phyloP scores from a whole-genome alignment of 2,888 invertebrate genomes.

The Pheosia tremula region DNA sequence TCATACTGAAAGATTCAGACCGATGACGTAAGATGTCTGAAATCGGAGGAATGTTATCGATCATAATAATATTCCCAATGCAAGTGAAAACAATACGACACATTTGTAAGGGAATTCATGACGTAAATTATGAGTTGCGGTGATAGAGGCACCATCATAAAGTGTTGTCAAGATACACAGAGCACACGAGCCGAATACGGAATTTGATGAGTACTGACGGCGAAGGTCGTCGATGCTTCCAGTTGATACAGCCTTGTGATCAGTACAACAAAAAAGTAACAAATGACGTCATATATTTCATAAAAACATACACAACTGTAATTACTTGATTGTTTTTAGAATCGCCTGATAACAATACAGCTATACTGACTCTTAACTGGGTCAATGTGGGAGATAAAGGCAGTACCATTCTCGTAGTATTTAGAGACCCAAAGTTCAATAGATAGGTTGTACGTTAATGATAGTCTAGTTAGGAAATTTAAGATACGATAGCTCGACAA shows the following conservation, averaged over 20 bases:
- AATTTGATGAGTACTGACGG: conserved; percentile 12
- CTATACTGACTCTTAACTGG: background rate
- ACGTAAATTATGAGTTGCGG: too few species aligned
- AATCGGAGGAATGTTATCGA: too few species aligned
- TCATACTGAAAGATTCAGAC: too few species aligned
- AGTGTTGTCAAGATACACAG: conserved; percentile 15
- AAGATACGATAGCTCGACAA: background rate
- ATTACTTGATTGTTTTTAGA: background rate
- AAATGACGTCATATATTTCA: background rate
- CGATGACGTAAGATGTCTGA: too few species aligned
- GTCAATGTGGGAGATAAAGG: too few species aligned
- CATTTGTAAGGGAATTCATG: too few species aligned
- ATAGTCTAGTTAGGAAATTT: background rate
- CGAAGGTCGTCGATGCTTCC: background rate
- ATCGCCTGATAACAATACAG: background rate
- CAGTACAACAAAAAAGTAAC: background rate
- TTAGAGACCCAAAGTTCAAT: conserved; percentile 4
- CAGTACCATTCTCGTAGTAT: background rate
- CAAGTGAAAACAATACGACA: too few species aligned
- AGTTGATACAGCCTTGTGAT: background rate
- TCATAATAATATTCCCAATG: too few species aligned
- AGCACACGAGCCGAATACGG: conserved; percentile 15
- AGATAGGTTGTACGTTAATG: conserved; percentile 10
- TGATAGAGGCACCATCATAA: background rate
- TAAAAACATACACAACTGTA: background rate